phyloP scores from a whole-genome alignment of 2,113 vertebrate species.

The Elephantulus edwardii region DNA sequence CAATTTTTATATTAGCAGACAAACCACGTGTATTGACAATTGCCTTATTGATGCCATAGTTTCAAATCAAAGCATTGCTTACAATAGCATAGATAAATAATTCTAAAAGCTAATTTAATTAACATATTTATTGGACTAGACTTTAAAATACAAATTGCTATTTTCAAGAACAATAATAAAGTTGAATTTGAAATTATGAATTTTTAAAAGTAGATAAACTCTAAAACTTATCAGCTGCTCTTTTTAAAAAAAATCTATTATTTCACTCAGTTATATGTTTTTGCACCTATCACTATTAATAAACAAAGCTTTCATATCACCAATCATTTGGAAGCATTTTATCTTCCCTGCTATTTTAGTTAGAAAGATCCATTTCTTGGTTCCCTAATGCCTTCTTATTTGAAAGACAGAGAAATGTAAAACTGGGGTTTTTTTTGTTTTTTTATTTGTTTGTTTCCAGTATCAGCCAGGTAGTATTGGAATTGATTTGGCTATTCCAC shows the following conservation, averaged over 20 bases:
- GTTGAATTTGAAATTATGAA: neutral
- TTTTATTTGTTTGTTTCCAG: neutral
- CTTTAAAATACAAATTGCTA: neutral
- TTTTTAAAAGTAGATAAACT: neutral
- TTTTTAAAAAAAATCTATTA: neutral
- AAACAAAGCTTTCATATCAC: neutral
- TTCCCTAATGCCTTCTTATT: neutral
- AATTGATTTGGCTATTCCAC: no score
- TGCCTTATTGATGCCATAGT: constrained; percentile 53
- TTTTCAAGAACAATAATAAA: neutral
- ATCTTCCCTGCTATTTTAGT: neutral
- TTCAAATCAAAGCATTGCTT: constrained; percentile 60
- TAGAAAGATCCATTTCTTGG: neutral
- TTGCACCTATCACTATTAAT: no score
- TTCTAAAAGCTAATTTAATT: no score
- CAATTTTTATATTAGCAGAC: constrained; percentile 3
- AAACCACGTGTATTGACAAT: constrained; percentile 56
- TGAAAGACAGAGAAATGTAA: neutral
- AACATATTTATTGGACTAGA: no score
- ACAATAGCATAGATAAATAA: no score
- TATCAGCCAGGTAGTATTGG: neutral
- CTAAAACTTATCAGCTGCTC: neutral
- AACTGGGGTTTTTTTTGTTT: neutral
- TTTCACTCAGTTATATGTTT: neutral
- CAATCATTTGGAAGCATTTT: neutral